Conservation (phyloP, 2,113 vertebrate species). For the Deroptyus accipitrinus region DNA sequence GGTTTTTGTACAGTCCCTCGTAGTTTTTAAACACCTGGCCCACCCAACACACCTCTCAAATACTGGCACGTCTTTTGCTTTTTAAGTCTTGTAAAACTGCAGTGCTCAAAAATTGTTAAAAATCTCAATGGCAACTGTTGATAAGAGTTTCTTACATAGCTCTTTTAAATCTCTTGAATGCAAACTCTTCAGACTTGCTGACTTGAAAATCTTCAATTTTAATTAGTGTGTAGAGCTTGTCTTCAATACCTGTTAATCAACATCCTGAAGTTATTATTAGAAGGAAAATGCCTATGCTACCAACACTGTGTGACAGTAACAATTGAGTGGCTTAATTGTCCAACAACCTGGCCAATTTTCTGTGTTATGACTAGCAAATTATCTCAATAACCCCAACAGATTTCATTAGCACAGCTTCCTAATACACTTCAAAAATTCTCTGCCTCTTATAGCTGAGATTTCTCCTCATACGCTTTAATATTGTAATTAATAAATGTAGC, state of each 20-base stretch:
- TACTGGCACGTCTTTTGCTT: neutral
- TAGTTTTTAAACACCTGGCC: neutral
- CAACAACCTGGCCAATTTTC: neutral
- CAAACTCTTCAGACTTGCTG: neutral
- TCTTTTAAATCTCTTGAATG: neutral
- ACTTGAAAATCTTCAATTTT: neutral
- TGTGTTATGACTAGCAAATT: neutral
- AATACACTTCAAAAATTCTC: neutral
- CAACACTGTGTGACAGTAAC: neutral
- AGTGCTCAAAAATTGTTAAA: neutral
- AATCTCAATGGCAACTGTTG: neutral
- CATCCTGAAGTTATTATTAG: neutral
- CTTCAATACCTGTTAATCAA: slow-evolving; percentile 17
- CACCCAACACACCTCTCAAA: neutral
- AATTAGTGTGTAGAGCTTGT: neutral
- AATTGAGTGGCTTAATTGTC: neutral
- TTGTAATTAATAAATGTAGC: neutral
- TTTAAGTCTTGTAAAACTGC: neutral
- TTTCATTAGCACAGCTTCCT: neutral
- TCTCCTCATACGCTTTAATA: neutral
- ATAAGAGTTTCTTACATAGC: neutral
- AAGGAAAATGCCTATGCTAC: neutral
- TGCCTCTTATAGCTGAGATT: neutral
- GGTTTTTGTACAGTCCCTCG: neutral
- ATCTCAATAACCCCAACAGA: neutral